A percentile compares a stretch with the other conserved stretches of the same genome.
These are phyloP conservation scores for Catocala fraxini DNA, from an alignment of 2,888 invertebrate species.

Conservation along the genomic window DNA sequence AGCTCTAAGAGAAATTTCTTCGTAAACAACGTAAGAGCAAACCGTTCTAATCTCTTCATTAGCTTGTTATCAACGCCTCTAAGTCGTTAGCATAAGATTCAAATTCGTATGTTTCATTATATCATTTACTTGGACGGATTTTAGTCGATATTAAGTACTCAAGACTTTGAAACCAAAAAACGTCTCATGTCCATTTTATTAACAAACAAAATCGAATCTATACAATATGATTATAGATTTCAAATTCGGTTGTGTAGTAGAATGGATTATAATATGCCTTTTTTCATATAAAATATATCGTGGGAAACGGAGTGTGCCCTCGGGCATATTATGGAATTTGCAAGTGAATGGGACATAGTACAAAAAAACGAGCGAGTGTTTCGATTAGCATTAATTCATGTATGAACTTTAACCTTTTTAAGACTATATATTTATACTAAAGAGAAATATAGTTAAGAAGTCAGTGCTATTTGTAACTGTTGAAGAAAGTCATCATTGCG, in stretches of 20 bases:
- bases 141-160: slow-evolving; percentile 59
- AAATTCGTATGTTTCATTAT: slow-evolving; percentile 49
- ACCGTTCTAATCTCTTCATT: slow-evolving; percentile 70
- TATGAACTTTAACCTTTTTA: slow-evolving; percentile 38
- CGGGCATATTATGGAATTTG: slow-evolving; percentile 86
- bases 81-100: slow-evolving; percentile 49
- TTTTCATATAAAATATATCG: slow-evolving; percentile 70
- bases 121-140: slow-evolving; percentile 58
- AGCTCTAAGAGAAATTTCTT: slow-evolving; percentile 63
- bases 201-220: slow-evolving; percentile 17
- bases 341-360: slow-evolving; percentile 70
- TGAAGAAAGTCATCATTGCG: slow-evolving; percentile 23
- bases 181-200: slow-evolving; percentile 11
- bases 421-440: slow-evolving; percentile 25
- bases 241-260: background rate
- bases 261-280: slow-evolving; percentile 35
- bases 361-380: slow-evolving; percentile 60
- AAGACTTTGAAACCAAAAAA: slow-evolving; percentile 18
- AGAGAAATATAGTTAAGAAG: slow-evolving; percentile 25
- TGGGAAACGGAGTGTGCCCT: slow-evolving; percentile 89
- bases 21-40: slow-evolving; percentile 60
- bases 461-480: slow-evolving; percentile 39
- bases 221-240: background rate
- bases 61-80: slow-evolving; percentile 51
- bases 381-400: slow-evolving; percentile 62